phyloP scores from a whole-genome alignment of 2,113 vertebrate genomes.

The Zapus hudsonius region DNA sequence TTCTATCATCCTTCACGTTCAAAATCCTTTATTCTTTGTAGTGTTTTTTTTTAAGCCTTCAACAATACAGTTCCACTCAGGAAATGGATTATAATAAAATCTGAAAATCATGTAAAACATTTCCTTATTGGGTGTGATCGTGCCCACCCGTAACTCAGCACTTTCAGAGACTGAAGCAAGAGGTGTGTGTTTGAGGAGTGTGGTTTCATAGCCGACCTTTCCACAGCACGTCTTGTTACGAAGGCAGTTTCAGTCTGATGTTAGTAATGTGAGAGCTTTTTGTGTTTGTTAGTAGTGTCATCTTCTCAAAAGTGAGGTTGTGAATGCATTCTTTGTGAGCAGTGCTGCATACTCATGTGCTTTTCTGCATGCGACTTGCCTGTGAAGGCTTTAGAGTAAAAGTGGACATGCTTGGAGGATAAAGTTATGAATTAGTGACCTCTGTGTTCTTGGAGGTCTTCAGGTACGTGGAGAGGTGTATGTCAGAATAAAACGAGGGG shows the following conservation, averaged over 20 bases:
- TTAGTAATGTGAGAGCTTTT: neutral
- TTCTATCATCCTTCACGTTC: neutral
- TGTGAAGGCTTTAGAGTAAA: neutral
- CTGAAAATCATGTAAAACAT: neutral
- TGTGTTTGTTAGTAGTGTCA: neutral
- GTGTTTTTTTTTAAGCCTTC: neutral
- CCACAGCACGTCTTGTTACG: neutral
- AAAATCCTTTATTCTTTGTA: neutral
- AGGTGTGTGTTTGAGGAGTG: neutral
- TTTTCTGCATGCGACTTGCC: neutral
- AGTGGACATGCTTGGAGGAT: neutral
- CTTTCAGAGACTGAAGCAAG: neutral
- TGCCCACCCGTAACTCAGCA: neutral
- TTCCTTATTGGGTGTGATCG: neutral
- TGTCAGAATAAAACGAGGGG: neutral
- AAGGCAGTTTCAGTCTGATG: neutral
- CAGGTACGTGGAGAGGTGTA: accelerated
- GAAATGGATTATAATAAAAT: neutral
- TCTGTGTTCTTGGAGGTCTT: neutral
- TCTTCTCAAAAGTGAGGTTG: accelerated
- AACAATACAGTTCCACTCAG: neutral
- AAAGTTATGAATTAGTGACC: neutral
- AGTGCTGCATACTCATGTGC: accelerated
- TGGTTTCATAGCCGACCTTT: neutral
- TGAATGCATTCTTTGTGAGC: accelerated